These are phyloP conservation scores for Micrasema longulum DNA, from an alignment of 1,140 invertebrate species.

Conservation along the genomic window DNA sequence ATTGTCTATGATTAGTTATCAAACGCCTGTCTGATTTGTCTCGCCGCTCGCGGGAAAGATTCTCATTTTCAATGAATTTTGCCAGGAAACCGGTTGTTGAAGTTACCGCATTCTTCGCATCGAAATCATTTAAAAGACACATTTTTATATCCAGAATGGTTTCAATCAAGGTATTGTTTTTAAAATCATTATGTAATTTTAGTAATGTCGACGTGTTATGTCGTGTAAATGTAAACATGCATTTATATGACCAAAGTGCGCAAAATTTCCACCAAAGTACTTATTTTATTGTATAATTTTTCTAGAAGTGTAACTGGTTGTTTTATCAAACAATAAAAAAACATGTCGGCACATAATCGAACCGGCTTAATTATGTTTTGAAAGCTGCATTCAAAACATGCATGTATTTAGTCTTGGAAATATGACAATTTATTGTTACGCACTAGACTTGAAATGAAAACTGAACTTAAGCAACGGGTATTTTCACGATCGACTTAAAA, in stretches of 20 bases:
- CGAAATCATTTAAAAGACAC: constrained; percentile 18
- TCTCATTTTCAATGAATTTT: constrained; percentile 36
- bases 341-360: no score
- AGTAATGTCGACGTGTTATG: constrained; percentile 10
- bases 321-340: no score
- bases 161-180: constrained; percentile 53
- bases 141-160: constrained; percentile 47
- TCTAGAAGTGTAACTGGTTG: no score
- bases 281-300: no score
- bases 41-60: constrained; percentile 8
- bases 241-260: neutral
- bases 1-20: neutral
- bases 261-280: no score
- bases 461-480: no score
- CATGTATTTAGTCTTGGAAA: no score
- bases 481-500: no score
- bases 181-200: constrained; percentile 27
- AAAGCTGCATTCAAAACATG: no score
- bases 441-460: no score
- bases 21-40: neutral
- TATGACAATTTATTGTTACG: no score
- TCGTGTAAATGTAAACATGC: neutral
- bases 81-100: constrained; percentile 44
- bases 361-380: no score
- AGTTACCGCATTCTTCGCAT: constrained; percentile 37